A percentile compares a stretch with the other conserved stretches of the same genome.
Conservation (phyloP, 2,888 invertebrate species). For the Aleiodes testaceus region DNA sequence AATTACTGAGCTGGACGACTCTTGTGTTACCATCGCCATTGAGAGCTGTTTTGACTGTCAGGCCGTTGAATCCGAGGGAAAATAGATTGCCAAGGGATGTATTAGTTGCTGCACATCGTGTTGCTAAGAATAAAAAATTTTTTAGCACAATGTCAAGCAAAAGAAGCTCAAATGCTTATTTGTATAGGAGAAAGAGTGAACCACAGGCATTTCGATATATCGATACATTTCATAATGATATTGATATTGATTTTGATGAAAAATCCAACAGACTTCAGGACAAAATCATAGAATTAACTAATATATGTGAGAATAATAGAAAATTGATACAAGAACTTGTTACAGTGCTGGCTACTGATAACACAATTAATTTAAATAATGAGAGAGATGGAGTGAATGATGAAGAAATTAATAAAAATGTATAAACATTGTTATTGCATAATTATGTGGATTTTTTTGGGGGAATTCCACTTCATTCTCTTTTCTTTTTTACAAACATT, state of each 20-base stretch:
- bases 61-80: slow-evolving; percentile 88
- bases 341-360: slow-evolving; percentile 52
- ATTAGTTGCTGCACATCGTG: slow-evolving; percentile 86
- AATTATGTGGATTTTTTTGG: background rate
- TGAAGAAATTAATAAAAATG: slow-evolving; percentile 41
- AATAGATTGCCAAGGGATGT: slow-evolving; percentile 86
- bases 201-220: slow-evolving; percentile 51
- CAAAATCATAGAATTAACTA: slow-evolving; percentile 61
- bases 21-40: slow-evolving; percentile 88
- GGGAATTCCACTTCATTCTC: background rate
- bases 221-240: slow-evolving; percentile 49
- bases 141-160: slow-evolving; percentile 54
- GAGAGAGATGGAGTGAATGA: slow-evolving; percentile 41
- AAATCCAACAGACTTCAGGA: slow-evolving; percentile 54
- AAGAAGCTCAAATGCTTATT: slow-evolving; percentile 57
- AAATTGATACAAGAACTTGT: slow-evolving; percentile 64
- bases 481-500: background rate
- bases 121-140: slow-evolving; percentile 82
- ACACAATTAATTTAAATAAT: slow-evolving; percentile 42
- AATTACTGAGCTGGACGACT: slow-evolving; percentile 85
- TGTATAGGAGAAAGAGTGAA: slow-evolving; percentile 58
- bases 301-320: slow-evolving; percentile 64
- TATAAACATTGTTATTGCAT: background rate
- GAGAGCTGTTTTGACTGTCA: slow-evolving; percentile 86
- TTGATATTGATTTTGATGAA: slow-evolving; percentile 46